Evolutionary conservation across 2,113 vertebrate species (phyloP), one percentile per base, ranked within the genome.

Genomic region (Jaculus jaculus): DNA sequence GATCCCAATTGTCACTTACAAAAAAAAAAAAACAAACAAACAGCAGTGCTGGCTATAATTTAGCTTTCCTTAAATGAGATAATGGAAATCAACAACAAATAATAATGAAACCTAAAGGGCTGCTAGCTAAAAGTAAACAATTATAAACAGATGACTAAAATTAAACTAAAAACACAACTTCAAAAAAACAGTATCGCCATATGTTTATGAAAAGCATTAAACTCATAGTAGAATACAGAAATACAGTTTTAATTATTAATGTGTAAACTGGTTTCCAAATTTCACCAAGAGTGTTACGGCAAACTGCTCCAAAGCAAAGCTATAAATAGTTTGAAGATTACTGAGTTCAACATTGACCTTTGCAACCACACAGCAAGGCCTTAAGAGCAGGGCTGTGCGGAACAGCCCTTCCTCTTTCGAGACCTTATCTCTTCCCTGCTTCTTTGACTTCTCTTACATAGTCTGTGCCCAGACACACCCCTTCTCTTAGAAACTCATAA

Each of bases 221-320:
- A 91, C 24, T 78, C 21, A 89, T 65, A 15, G 37, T 17, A 80
- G 9, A 90, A 87, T 65, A 93, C 5, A 61, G 51, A 90, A 91
- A 83, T 9, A 93, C 3, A 77, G 72, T 42, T 89, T 28, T 80
- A 87, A 80, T 78, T 74, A 42, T 69, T 61, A 61, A 21, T 66
- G 26, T 78, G 26, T 88, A 37, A 32, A 69, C 92, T 81, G 47
- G 5, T 92, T 94, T 84, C 7, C 71, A 93, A 90, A 86, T 87
- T 72, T 91, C 17, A 60, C 16, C 5, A 82, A 83, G 51, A 60
- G 9, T 63, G 15, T 86, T 84, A 47, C 79, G 32, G 65, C 18
- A 87, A 39, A 61, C 18, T 26, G 68, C 42, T 63, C 54, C 63
- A 92, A 92, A 93, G 23, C 61, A 93, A 90, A 85, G 13, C 2